These are phyloP conservation scores for Heliornis fulica DNA, from an alignment of 2,113 vertebrate species.

Conservation along the genomic window DNA sequence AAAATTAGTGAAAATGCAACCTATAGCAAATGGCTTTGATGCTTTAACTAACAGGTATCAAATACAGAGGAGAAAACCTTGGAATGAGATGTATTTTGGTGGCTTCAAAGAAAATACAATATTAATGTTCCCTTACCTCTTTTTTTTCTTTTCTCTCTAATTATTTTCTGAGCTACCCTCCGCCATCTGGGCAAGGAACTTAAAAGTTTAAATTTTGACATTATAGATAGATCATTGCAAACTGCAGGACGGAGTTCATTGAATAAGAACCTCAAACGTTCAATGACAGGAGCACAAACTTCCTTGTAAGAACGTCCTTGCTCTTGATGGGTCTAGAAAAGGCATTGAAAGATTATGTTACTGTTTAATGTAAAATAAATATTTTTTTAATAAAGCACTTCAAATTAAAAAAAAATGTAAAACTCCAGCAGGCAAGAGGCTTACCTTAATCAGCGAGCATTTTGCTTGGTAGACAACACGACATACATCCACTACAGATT, in stretches of 20 bases:
- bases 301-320: slow-evolving; percentile 99
- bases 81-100: background rate
- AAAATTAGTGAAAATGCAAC: background rate
- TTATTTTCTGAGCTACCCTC: slow-evolving; percentile 90
- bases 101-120: background rate
- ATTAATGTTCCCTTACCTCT: slow-evolving; percentile 73
- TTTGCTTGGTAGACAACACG: slow-evolving; percentile 98
- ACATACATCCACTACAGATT: slow-evolving; percentile 95
- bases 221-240: slow-evolving; percentile 92
- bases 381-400: background rate
- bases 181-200: slow-evolving; percentile 94
- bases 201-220: slow-evolving; percentile 93
- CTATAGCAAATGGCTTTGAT: background rate
- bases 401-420: background rate
- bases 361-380: background rate
- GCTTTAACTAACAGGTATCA: background rate
- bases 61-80: background rate
- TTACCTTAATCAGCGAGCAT: slow-evolving; percentile 96
- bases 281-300: slow-evolving; percentile 95
- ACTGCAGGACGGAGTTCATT: slow-evolving; percentile 95
- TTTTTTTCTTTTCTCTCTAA: slow-evolving; percentile 91
- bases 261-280: slow-evolving; percentile 93
- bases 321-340: slow-evolving; percentile 92
- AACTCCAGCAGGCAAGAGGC: background rate
- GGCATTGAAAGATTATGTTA: background rate